Base-by-base conservation (phyloP, 1,140 invertebrate genomes). In the Aphidius gifuensis region DNA sequence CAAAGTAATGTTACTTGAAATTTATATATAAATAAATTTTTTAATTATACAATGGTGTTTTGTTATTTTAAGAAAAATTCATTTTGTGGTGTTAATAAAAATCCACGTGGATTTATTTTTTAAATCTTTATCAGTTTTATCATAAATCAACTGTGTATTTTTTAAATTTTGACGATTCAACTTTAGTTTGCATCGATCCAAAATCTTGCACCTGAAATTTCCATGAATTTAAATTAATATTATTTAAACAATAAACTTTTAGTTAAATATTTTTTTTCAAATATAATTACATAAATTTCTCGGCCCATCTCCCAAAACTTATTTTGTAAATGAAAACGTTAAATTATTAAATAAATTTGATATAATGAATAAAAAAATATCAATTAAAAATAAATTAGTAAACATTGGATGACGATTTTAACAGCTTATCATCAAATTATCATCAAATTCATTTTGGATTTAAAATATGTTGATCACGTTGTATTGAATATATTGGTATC, bases 231-330 rank as follows among this genome's bases (percentile, higher is more conserved):
- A 71, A n/a, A 56, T 40, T 6, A 44, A 57, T 40, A 49, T 40
- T 21, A 6, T 7, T n/a, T n/a, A n/a, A n/a, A n/a, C n/a, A n/a
- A n/a, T n/a, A n/a, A n/a, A n/a, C n/a, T n/a, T n/a, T n/a, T n/a
- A n/a, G n/a, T n/a, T n/a, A n/a, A n/a, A n/a, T n/a, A n/a, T n/a
- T n/a, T n/a, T n/a, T n/a, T n/a, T n/a, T n/a, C n/a, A n/a, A n/a
- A n/a, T n/a, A n/a, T n/a, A n/a, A n/a, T 16, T 76, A 80, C 84
- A 85, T 58, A 87, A 86, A 69, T 85, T 85, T 56, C 88, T 78
- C 0, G 85, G 85, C n/a, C 88, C 89, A 55, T 87, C 85, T 45
- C 88, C 89, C n/a, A n/a, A n/a, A n/a, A n/a, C n/a, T n/a, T n/a
- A n/a, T n/a, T n/a, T n/a, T n/a, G n/a, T n/a, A n/a, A n/a, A n/a